Base-by-base conservation (phyloP, 2,797 vertebrate genomes). In the Anniella stebbinsi region DNA sequence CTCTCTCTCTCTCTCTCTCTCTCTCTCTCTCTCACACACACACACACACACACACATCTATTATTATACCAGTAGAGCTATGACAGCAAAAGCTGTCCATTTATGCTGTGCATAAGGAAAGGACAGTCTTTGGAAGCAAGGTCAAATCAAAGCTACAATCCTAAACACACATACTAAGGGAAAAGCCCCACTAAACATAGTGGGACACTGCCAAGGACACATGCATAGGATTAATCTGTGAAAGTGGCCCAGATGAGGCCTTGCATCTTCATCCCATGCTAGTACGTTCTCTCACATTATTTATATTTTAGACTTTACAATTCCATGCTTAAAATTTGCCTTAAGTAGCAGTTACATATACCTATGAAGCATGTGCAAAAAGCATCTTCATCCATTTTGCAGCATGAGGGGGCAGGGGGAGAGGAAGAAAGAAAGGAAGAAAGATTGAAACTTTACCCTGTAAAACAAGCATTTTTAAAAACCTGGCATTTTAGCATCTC, bases 351-450 rank as follows among this genome's bases (percentile, higher is more conserved):
- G 77, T 69, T 87, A 45, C 72, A 87, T 70, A 84, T 84, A 90
- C 86, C 89, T 90, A 90, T 80, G n/a, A 60, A n/a, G 54, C 77
- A 70, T 57, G 63, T 57, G 12, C 33, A 84, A 90, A 87, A 87
- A 73, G 82, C 8, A 67, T 84, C 89, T 90, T 87, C 86, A 77
- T 90, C 89, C 89, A 84, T 84, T 90, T 77, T 60, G 89, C 80
- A 84, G 89, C 89, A 87, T 87, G 82, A 28, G 87, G 78, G 57
- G 36, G 25, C 3, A 36, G 8, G 25, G 2, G 28, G 38, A 66
- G 60, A 80, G 5, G 25, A 45, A 41, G 13, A 5, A 45, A 54
- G 63, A 83, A 36, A 15, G 60, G 23, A 25, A 63, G 15, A 83
- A 13, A 78, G 57, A 87, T 18, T 87, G 33, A 76, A 69, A 60